Conservation (phyloP, 2,797 vertebrate species). For the Pseudochaenichthys georgianus region DNA sequence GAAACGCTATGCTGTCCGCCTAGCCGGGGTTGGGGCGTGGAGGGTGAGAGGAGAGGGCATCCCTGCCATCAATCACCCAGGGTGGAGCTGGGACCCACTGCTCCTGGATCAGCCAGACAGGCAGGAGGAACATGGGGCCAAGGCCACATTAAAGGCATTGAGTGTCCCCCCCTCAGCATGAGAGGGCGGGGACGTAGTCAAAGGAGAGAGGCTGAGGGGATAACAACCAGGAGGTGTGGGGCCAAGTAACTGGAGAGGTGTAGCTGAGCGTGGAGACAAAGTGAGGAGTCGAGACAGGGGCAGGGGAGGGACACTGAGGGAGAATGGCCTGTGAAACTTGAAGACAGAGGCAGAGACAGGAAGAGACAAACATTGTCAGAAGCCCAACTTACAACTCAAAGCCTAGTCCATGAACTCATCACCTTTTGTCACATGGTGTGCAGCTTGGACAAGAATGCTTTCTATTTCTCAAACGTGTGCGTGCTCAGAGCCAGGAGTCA, state of each 20-base stretch:
- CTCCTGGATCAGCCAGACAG: constrained; percentile 66
- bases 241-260: constrained; percentile 90
- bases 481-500: constrained; percentile 58
- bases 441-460: constrained; percentile 56
- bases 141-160: constrained; percentile 88
- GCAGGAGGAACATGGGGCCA: constrained; percentile 82
- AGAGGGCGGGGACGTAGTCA: constrained; percentile 64
- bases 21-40: constrained; percentile 68
- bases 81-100: constrained; percentile 68
- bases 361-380: constrained; percentile 60
- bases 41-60: constrained; percentile 87
- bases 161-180: constrained; percentile 80
- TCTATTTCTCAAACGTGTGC: constrained; percentile 67
- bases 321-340: constrained; percentile 81
- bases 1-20: constrained; percentile 89
- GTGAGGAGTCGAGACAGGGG: constrained; percentile 66
- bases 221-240: constrained; percentile 90
- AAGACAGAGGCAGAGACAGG: constrained; percentile 60
- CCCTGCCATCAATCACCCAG: constrained; percentile 89
- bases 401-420: constrained; percentile 68
- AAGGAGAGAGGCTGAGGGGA: constrained; percentile 83
- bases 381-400: constrained; percentile 41
- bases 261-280: constrained; percentile 83
- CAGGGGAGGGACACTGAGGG: constrained; percentile 75
- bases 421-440: constrained; percentile 68